phyloP scores from a whole-genome alignment of 2,797 vertebrate genomes.

The Sebastes itinus region DNA sequence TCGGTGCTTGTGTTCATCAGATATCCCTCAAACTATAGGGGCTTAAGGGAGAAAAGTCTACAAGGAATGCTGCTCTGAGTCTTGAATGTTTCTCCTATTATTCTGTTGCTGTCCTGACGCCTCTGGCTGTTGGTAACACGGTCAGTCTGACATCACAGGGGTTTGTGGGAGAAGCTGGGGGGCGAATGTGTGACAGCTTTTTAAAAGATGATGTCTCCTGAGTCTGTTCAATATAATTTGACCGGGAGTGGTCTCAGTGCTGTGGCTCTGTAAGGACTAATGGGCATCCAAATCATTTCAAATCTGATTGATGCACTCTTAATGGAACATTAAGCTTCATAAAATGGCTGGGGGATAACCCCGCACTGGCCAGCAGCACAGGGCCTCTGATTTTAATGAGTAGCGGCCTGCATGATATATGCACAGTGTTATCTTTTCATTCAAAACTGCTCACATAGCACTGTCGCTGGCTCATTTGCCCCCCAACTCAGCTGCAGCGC shows the following conservation, averaged over 20 bases:
- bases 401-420: conserved; percentile 31
- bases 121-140: conserved; percentile 19
- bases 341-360: conserved; percentile 40
- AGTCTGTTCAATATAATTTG: conserved; percentile 54
- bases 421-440: conserved; percentile 33
- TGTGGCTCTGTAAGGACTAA: conserved; percentile 41
- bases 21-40: conserved; percentile 36
- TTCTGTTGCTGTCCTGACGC: not conserved
- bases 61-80: not conserved
- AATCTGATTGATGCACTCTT: conserved; percentile 64
- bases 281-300: conserved; percentile 51
- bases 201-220: conserved; percentile 47
- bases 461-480: conserved; percentile 18
- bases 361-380: conserved; percentile 6
- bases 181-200: conserved; percentile 53
- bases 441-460: conserved; percentile 12
- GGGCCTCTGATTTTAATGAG: conserved; percentile 55
- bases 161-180: conserved; percentile 20
- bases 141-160: conserved; percentile 39
- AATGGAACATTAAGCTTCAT: conserved; percentile 64
- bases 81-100: conserved; percentile 5
- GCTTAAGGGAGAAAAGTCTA: conserved; percentile 14
- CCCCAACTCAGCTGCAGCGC: not conserved
- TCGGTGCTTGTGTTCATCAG: conserved; percentile 25
- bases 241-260: conserved; percentile 18